Evolutionary conservation across 2,888 invertebrate species (phyloP).

Genomic region (Chrysolina americana): DNA sequence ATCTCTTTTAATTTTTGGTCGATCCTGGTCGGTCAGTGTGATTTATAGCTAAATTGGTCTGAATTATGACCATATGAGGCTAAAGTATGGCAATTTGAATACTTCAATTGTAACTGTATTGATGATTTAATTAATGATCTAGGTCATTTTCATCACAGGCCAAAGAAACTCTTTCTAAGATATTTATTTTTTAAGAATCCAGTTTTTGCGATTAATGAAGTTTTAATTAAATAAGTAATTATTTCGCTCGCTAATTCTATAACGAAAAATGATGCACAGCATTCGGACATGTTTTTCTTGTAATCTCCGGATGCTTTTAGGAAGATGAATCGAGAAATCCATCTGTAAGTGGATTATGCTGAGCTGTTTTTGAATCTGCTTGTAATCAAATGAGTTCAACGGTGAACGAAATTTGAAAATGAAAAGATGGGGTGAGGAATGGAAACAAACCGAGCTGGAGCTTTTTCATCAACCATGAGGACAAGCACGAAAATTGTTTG

Average conservation of each 20-base stretch:
- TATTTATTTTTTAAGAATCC: constrained; percentile 6
- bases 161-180: not conserved
- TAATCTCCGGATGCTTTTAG: constrained; percentile 32
- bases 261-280: constrained; percentile 28
- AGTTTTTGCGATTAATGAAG: constrained; percentile 42
- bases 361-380: constrained; percentile 16
- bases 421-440: not conserved
- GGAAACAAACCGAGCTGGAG: not conserved
- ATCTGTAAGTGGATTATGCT: constrained; percentile 17
- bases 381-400: constrained; percentile 15
- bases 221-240: constrained; percentile 43
- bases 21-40: no score
- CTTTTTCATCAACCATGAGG: not conserved
- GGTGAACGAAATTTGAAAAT: not conserved
- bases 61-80: no score
- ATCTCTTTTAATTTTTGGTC: no score
- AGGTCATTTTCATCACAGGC: not conserved
- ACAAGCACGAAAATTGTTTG: not conserved
- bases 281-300: constrained; percentile 33
- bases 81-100: no score
- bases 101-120: no score
- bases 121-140: no score
- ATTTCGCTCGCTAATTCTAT: constrained; percentile 34
- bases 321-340: constrained; percentile 8
- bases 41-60: no score